phyloP scores from a whole-genome alignment of 2,888 invertebrate species.

The Spialia ferax region DNA sequence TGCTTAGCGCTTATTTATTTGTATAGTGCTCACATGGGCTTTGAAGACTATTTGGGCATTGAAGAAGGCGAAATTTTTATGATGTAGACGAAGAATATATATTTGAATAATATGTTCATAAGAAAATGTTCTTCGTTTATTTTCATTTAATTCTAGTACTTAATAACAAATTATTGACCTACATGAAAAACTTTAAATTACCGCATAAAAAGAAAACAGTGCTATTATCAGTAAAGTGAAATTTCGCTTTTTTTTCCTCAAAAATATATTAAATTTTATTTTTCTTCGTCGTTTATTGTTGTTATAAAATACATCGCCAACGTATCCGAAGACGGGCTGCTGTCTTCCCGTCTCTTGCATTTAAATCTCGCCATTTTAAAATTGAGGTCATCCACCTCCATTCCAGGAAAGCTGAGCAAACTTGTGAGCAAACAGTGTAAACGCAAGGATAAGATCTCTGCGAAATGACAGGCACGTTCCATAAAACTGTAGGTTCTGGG shows the following conservation, averaged over 20 bases:
- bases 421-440: constrained; percentile 17
- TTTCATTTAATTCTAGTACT: too few relatives aligned
- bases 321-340: not conserved
- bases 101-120: too few relatives aligned
- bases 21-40: too few relatives aligned
- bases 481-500: constrained; percentile 46
- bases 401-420: constrained; percentile 5
- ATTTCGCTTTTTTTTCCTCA: too few relatives aligned
- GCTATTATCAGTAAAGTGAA: too few relatives aligned
- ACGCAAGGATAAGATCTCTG: constrained; percentile 24
- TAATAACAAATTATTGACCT: too few relatives aligned
- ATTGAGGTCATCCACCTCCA: constrained; percentile 24
- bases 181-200: too few relatives aligned
- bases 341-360: not conserved
- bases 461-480: constrained; percentile 36
- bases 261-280: not conserved
- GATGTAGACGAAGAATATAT: too few relatives aligned
- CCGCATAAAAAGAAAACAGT: too few relatives aligned
- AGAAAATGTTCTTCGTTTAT: too few relatives aligned
- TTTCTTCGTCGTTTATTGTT: not conserved
- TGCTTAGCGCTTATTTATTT: not conserved
- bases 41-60: too few relatives aligned
- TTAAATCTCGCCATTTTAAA: constrained; percentile 8
- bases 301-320: not conserved
- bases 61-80: too few relatives aligned